These are phyloP conservation scores for Drosophila nr. perissopoda DNA, from an alignment of 2,888 invertebrate genomes.

Conservation along the genomic window DNA sequence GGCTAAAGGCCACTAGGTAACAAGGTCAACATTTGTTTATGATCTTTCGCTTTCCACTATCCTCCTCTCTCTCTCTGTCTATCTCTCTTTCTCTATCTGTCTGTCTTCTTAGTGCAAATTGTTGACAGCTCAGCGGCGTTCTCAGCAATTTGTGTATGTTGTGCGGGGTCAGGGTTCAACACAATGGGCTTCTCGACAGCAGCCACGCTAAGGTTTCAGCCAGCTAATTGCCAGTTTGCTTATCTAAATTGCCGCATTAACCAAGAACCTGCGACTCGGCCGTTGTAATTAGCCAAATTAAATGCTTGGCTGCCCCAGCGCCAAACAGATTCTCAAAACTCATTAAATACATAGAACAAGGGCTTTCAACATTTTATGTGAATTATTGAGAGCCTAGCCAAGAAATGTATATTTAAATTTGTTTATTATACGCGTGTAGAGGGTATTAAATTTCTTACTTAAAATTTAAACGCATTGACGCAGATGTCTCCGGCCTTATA, in stretches of 20 bases:
- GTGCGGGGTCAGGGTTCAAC: slow-evolving; percentile 77
- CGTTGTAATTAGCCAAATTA: slow-evolving; percentile 74
- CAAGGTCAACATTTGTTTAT: slow-evolving; percentile 12
- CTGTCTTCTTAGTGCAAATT: slow-evolving; percentile 45
- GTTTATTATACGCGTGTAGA: background rate
- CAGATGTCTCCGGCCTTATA: background rate
- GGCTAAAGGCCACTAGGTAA: slow-evolving; percentile 1
- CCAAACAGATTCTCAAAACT: slow-evolving; percentile 45
- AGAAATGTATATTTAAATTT: background rate
- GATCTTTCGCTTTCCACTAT: slow-evolving; percentile 14
- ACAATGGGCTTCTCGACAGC: slow-evolving; percentile 66
- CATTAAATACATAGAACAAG: slow-evolving; percentile 28
- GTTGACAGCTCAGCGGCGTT: slow-evolving; percentile 46
- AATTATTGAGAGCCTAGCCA: slow-evolving; percentile 3
- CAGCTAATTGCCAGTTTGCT: slow-evolving; percentile 76
- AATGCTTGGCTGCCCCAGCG: slow-evolving; percentile 71
- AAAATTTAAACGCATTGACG: background rate
- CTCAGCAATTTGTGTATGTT: slow-evolving; percentile 64
- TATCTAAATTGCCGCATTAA: slow-evolving; percentile 79
- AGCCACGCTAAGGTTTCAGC: slow-evolving; percentile 38
- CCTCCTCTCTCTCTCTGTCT: background rate
- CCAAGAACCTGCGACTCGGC: slow-evolving; percentile 75
- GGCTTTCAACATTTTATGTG: slow-evolving; percentile 6
- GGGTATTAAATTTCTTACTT: background rate
- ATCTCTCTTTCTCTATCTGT: slow-evolving; percentile 8